Evolutionary conservation across 35 echinoderm and acorn worm genomes (phyloP).

Genomic region (Apostichopus californicus): DNA sequence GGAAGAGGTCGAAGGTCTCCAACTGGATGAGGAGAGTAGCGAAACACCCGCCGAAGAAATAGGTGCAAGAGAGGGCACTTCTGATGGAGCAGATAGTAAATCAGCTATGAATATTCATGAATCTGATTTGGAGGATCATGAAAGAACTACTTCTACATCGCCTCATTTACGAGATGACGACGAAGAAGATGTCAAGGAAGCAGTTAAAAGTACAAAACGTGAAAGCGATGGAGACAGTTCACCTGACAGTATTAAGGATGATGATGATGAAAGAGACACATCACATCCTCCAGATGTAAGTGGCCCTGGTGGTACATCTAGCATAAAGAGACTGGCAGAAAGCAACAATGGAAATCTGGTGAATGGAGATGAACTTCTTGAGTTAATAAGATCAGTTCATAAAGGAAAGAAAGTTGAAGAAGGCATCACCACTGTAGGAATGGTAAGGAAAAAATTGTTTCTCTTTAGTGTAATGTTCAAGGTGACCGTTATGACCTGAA

Average conservation of each 20-base stretch:
- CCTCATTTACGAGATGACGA: background rate
- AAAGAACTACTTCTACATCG: background rate
- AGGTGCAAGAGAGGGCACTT: background rate
- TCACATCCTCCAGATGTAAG: background rate
- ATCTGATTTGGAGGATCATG: background rate
- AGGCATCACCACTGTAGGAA: constrained; percentile 77
- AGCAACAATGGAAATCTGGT: constrained; percentile 59
- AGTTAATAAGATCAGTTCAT: constrained; percentile 66
- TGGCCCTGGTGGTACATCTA: background rate
- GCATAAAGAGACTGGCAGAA: background rate
- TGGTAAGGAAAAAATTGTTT: constrained; percentile 65
- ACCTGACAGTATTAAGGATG: background rate
- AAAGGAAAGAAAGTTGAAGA: constrained; percentile 77
- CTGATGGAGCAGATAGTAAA: background rate
- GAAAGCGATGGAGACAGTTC: background rate
- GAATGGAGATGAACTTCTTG: constrained; percentile 82
- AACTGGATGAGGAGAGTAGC: constrained; percentile 48
- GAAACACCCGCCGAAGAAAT: constrained; percentile 53
- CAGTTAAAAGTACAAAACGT: background rate
- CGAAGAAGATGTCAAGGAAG: background rate
- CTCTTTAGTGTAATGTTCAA: background rate
- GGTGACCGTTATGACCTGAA: background rate
- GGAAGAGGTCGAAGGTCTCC: background rate
- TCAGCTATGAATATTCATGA: background rate
- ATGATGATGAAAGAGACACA: background rate